Evolutionary conservation across 2,113 vertebrate species (phyloP), one percentile per base, ranked within the genome.

Genomic region (Chionodraco myersi): DNA sequence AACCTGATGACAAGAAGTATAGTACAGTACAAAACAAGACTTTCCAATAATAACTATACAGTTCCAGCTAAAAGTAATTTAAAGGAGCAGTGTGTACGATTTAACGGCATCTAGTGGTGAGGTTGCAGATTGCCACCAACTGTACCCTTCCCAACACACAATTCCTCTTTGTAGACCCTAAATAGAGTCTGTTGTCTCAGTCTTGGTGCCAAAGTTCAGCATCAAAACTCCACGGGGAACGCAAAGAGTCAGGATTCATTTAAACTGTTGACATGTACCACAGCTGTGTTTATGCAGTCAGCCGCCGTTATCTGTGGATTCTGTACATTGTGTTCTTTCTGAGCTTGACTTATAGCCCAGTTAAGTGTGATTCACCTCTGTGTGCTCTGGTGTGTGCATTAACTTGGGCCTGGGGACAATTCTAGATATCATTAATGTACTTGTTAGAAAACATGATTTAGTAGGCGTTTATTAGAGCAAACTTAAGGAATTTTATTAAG

Each of bases 301-400:
- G 34, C 47, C 8, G 6, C 9, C 1, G 1, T 36, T 41, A 51
- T 45, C 12, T 66, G 2, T 48, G 5, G 21, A 62, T 26, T 52
- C 66, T 80, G 79, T 71, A 83, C 79, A 82, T 65, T 48, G 74
- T 77, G 88, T 85, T 16, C 79, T 70, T 18, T 73, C 41, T 58
- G 61, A 7, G 36, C 36, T 41, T 44, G 21, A 1, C 67, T 56
- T 67, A 41, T 5, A 57, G 73, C 69, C 54, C 18, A 23, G 36
- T 70, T 34, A 11, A 52, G 3, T 8, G 14, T 77, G 63, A 78
- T 21, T 73, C 36, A 21, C 2, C 26, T 26, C 26, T 26, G 26
- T 26, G 2, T 26, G 26, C 26, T 26, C 26, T 26, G 26, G 26
- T 26, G 26, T 26, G 26, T 26, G 26, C 26, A 26, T 26, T 26